phyloP scores from a whole-genome alignment of 2,888 invertebrate species.

The Phytoseiulus persimilis region DNA sequence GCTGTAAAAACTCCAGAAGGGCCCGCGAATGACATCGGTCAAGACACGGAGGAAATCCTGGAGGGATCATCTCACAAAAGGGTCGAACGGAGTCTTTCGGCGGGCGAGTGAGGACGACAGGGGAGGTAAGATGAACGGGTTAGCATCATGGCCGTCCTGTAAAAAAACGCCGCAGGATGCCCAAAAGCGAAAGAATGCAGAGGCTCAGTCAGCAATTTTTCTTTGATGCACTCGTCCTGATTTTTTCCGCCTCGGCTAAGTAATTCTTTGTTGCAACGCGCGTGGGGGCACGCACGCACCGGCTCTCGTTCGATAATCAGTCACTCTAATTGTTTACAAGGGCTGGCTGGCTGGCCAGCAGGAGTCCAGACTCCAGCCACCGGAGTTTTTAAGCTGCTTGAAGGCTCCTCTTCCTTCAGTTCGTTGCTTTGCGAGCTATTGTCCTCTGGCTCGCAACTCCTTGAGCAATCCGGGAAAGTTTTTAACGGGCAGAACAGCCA shows the following conservation, averaged over 20 bases:
- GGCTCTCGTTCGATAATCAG: slow-evolving; percentile 32
- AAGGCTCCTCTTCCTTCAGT: not conserved
- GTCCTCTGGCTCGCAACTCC: not conserved
- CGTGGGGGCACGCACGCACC: not conserved
- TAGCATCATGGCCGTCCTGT: not conserved
- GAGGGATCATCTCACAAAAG: not conserved
- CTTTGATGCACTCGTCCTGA: not conserved
- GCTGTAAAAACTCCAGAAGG: not conserved
- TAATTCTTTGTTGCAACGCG: slow-evolving; percentile 27
- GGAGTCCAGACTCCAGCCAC: not conserved
- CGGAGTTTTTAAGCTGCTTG: not conserved
- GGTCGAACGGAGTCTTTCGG: not conserved
- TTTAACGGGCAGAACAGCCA: slow-evolving; percentile 29
- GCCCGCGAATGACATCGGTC: not conserved
- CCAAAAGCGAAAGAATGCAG: not conserved
- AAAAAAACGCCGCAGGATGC: not conserved
- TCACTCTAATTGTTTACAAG: slow-evolving; percentile 39
- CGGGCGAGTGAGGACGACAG: not conserved
- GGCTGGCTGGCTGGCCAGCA: not conserved
- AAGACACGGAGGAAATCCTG: not conserved
- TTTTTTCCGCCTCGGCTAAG: not conserved
- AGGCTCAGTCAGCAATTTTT: not conserved
- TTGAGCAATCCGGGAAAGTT: slow-evolving; percentile 8
- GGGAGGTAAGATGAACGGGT: not conserved
- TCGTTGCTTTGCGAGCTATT: slow-evolving; percentile 16